A percentile compares a stretch with the other conserved stretches of the same genome.
These are phyloP conservation scores for Phoenoteleia sp. DNA, from an alignment of 2,888 invertebrate genomes.

Conservation along the genomic window DNA sequence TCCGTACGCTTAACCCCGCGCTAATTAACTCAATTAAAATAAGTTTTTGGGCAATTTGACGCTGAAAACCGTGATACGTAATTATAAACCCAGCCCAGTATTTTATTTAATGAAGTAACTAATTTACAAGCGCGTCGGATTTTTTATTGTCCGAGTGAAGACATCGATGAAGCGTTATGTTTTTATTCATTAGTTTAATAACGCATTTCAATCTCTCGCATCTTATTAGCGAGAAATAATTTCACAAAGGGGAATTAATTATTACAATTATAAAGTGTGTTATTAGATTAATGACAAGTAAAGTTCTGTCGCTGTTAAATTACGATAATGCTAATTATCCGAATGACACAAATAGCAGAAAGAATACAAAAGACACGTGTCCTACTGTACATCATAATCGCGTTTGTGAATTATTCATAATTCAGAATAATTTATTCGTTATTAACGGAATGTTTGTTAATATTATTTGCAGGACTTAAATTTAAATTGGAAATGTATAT, in stretches of 20 bases:
- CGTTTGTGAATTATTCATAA: constrained; percentile 3
- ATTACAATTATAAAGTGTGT: constrained; percentile 8
- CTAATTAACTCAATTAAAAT: not conserved
- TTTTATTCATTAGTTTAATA: constrained; percentile 18
- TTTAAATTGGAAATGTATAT: not conserved
- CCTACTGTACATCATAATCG: not conserved
- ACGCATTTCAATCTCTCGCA: not conserved
- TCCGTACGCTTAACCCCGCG: not conserved
- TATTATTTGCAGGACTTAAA: not conserved
- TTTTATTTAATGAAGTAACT: not conserved
- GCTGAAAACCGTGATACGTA: not conserved
- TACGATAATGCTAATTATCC: not conserved
- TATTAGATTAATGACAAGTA: not conserved
- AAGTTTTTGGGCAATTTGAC: not conserved
- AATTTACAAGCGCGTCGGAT: not conserved
- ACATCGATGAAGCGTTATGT: not conserved
- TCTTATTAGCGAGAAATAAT: constrained; percentile 14
- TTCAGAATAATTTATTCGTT: not conserved
- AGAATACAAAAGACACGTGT: not conserved
- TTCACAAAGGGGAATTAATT: not conserved
- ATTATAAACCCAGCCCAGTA: not conserved
- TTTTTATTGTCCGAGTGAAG: not conserved
- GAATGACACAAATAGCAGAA: not conserved
- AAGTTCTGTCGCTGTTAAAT: not conserved
- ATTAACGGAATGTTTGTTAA: not conserved